Percentiles rank a stretch among this genome's conserved stretches.
Evolutionary conservation across 2,797 vertebrate species (phyloP).

Genomic region (Menidia menidia): DNA sequence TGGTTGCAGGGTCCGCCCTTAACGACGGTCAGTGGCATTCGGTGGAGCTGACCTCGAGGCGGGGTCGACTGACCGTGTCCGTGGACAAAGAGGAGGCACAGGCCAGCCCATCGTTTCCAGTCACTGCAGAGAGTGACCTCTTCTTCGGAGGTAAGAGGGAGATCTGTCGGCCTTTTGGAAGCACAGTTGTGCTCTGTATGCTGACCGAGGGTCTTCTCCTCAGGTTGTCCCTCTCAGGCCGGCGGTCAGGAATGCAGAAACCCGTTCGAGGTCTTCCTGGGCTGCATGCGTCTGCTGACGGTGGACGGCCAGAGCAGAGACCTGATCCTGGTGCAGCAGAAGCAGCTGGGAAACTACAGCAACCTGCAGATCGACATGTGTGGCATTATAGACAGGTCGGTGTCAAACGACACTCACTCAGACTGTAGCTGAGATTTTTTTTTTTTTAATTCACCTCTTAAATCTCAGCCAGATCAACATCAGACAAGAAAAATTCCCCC

Average conservation of each 20-base stretch:
- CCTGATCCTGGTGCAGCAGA: conserved; percentile 89
- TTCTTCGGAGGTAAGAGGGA: conserved; percentile 89
- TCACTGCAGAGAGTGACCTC: conserved; percentile 74
- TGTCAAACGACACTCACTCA: background rate
- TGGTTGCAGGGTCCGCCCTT: conserved; percentile 82
- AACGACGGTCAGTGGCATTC: conserved; percentile 95
- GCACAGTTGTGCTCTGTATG: background rate
- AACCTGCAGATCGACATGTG: conserved; percentile 93
- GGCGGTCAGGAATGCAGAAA: conserved; percentile 82
- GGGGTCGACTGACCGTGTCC: conserved; percentile 81
- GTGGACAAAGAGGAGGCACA: conserved; percentile 84
- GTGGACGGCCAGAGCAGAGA: conserved; percentile 81
- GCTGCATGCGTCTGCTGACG: conserved; percentile 90
- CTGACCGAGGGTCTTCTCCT: background rate
- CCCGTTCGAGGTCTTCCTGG: conserved; percentile 87
- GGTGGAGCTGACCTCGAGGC: conserved; percentile 82
- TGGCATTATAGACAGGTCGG: conserved; percentile 93
- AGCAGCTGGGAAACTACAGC: conserved; percentile 87
- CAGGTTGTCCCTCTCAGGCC: conserved; percentile 87
- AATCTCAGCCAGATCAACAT: no score
- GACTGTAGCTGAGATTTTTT: no score
- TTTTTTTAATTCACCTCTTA: no score
- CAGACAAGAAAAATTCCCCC: no score
- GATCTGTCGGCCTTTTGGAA: background rate
- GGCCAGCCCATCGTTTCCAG: conserved; percentile 73